Base-by-base conservation (phyloP, 2,888 invertebrate species). In the Odontothrips loti region DNA sequence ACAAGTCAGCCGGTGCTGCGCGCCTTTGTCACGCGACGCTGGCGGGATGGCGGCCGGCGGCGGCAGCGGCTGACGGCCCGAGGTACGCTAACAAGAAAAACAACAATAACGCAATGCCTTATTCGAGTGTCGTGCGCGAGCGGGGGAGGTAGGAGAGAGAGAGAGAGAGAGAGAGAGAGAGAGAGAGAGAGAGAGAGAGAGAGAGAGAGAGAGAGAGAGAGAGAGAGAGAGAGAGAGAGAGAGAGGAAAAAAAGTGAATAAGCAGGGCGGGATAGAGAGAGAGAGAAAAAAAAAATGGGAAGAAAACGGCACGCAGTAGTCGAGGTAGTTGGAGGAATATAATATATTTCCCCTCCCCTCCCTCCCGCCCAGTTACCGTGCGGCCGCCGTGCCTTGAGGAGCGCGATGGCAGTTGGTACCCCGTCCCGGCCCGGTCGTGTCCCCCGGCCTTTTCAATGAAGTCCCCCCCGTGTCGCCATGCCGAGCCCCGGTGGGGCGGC, bases 81-180 rank as follows among this genome's bases (percentile, higher is more conserved):
- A 58, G 58, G 58, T 20, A 58, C 68, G 68, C 68, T 75, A 75
- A 75, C 68, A 75, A 75, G 68, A 75, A 27, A 75, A 75, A 75
- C 68, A 27, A 75, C 68, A 75, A 75, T 75, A 75, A 75, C 68
- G 68, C 23, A 23, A 75, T 75, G 68, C 23, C 68, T 75, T 43
- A 43, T 43, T 75, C 68, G 68, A 75, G 23, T 75, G 68, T 75
- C 68, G 23, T 27, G 68, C n/a, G 27, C 23, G 27, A 27, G 11
- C 12, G 27, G 27, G 27, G 11, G 27, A 27, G 27, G 23, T 23
- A 68, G 23, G 63, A n/a, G 63, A 15, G n/a, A 63, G n/a, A 63
- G 63, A 63, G n/a, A 63, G 15, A n/a, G 63, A 63, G n/a, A 63
- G 63, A n/a, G 15, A 20, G 63, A n/a, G n/a, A 20, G n/a, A 12